phyloP scores from a whole-genome alignment of 2,888 invertebrate species.

The Acronicta leporina region DNA sequence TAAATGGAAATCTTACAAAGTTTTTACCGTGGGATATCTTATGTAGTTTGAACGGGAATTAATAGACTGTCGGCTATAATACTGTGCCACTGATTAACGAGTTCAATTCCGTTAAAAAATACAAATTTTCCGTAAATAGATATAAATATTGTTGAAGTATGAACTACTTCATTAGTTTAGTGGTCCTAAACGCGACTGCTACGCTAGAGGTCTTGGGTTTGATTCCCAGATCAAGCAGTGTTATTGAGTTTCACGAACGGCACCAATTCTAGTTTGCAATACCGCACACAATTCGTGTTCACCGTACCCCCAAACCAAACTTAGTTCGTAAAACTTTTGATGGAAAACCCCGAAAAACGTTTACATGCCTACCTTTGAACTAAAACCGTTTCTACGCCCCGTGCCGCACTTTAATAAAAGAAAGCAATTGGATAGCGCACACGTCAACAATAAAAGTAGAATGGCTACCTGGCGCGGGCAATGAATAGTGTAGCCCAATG shows the following conservation, averaged over 20 bases:
- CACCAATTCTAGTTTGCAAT: not conserved
- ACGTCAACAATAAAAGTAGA: constrained; percentile 55
- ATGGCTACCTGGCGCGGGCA: constrained; percentile 45
- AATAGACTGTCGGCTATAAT: too few relatives aligned
- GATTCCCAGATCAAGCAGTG: too few relatives aligned
- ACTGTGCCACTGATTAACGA: too few relatives aligned
- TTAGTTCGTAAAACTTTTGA: constrained; percentile 1
- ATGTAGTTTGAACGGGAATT: not conserved
- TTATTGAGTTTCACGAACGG: too few relatives aligned
- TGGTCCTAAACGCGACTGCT: too few relatives aligned
- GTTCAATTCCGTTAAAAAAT: too few relatives aligned
- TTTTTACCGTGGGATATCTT: constrained; percentile 1
- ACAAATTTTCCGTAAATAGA: too few relatives aligned
- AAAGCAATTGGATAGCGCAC: constrained; percentile 38
- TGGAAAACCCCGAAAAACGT: constrained; percentile 10
- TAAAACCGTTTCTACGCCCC: constrained; percentile 10
- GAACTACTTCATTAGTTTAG: too few relatives aligned
- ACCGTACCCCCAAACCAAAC: not conserved
- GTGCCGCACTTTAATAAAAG: constrained; percentile 49
- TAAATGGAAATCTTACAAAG: constrained; percentile 34
- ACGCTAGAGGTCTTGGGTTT: too few relatives aligned
- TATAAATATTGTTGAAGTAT: too few relatives aligned
- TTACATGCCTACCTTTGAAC: constrained; percentile 1
- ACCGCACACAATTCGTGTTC: not conserved
- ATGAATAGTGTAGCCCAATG: constrained; percentile 51